Conservation (phyloP, 2,113 vertebrate genomes). For the Azemiops feae region DNA sequence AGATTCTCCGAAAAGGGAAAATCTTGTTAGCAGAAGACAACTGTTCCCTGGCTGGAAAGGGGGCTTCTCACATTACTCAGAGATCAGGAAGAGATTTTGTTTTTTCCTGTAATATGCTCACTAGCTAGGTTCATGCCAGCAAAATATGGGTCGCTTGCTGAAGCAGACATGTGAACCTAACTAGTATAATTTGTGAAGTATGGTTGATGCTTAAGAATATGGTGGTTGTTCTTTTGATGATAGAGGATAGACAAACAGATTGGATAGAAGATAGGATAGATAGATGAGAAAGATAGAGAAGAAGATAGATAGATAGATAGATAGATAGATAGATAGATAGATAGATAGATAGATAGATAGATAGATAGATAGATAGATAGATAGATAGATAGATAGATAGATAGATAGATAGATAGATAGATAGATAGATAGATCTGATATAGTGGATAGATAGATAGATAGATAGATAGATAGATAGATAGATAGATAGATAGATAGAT, state of each 20-base stretch:
- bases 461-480: too few species aligned
- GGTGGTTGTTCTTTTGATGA: neutral
- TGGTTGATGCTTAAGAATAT: neutral
- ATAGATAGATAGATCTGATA: too few species aligned
- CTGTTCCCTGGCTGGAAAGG: neutral
- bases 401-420: too few species aligned
- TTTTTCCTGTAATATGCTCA: neutral
- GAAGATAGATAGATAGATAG: neutral
- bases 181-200: neutral
- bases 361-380: too few species aligned
- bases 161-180: neutral
- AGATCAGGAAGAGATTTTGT: neutral
- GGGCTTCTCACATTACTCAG: neutral
- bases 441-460: too few species aligned
- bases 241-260: too few species aligned
- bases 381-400: too few species aligned
- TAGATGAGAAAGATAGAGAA: too few species aligned
- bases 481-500: too few species aligned
- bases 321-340: neutral
- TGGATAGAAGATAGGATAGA: too few species aligned
- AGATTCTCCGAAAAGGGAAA: neutral
- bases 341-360: too few species aligned
- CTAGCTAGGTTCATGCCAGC: neutral
- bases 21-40: neutral
- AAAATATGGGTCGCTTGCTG: neutral